Percentiles rank a stretch among this genome's conserved stretches.
Conservation (phyloP, 2,888 invertebrate species). For the Piscicola geometra region DNA sequence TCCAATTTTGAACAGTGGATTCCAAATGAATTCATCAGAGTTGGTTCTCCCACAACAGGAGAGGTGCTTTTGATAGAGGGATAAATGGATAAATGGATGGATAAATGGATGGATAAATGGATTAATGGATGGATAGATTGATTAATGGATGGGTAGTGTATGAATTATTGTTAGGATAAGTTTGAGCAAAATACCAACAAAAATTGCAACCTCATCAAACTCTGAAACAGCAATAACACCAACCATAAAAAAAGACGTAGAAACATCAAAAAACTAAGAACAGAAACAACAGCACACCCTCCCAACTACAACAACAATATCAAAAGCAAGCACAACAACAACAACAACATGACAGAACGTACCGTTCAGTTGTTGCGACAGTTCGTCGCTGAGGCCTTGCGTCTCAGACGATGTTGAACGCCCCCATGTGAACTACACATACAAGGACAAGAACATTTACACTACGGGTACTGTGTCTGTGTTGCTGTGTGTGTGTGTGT, state of each 20-base stretch:
- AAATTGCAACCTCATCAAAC: too few relatives aligned
- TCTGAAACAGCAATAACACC: too few relatives aligned
- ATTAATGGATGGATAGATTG: too few relatives aligned
- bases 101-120: too few relatives aligned
- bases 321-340: not conserved
- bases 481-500: not conserved
- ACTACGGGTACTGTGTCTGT: not conserved
- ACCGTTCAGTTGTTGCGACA: constrained; percentile 37
- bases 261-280: too few relatives aligned
- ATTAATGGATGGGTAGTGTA: too few relatives aligned
- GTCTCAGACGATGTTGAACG: constrained; percentile 13
- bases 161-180: too few relatives aligned
- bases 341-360: constrained; percentile 11
- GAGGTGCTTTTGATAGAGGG: not conserved
- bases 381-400: constrained; percentile 30
- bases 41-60: not conserved
- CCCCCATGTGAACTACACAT: not conserved
- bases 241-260: too few relatives aligned
- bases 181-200: too few relatives aligned
- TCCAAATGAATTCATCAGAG: not conserved
- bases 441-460: constrained; percentile 14
- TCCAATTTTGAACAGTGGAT: constrained; percentile 9
- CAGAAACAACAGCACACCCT: too few relatives aligned
- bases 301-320: not conserved
- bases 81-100: not conserved